Evolutionary conservation across 92 coral and sea anemone species (phyloP).

Genomic region (Scolanthus callimorphus): DNA sequence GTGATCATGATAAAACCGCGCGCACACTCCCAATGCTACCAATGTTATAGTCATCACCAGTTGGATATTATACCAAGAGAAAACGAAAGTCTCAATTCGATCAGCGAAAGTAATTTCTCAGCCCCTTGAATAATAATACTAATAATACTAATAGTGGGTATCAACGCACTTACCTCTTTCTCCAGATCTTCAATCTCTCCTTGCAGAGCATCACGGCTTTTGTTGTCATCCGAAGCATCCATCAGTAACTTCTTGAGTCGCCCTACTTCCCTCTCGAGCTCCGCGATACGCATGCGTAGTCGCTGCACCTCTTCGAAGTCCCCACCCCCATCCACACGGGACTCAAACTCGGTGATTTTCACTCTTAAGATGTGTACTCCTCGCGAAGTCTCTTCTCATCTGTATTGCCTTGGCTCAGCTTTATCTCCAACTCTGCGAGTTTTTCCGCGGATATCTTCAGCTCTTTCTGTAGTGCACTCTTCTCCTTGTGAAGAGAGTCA

Average conservation of each 20-base stretch:
- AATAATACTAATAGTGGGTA: too few relatives aligned
- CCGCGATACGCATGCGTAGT: conserved; percentile 39
- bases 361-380: conserved; percentile 44
- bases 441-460: conserved; percentile 48
- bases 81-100: too few relatives aligned
- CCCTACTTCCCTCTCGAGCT: conserved; percentile 43
- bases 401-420: conserved; percentile 53
- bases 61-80: too few relatives aligned
- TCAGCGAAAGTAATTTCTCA: too few relatives aligned
- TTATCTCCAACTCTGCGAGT: conserved; percentile 60
- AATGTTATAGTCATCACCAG: too few relatives aligned
- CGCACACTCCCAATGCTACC: too few relatives aligned
- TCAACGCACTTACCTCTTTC: conserved; percentile 27
- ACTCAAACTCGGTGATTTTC: conserved; percentile 46
- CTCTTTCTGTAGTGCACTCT: conserved; percentile 57
- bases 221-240: conserved; percentile 23
- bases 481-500: conserved; percentile 51
- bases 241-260: conserved; percentile 25
- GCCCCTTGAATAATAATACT: too few relatives aligned
- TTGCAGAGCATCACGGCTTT: conserved; percentile 15
- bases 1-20: too few relatives aligned
- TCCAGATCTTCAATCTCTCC: conserved; percentile 37
- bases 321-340: conserved; percentile 3
- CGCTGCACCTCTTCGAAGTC: conserved; percentile 20
- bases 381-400: conserved; percentile 53